Base-by-base conservation (phyloP, 1,140 invertebrate species). In the Hyles vespertilio region DNA sequence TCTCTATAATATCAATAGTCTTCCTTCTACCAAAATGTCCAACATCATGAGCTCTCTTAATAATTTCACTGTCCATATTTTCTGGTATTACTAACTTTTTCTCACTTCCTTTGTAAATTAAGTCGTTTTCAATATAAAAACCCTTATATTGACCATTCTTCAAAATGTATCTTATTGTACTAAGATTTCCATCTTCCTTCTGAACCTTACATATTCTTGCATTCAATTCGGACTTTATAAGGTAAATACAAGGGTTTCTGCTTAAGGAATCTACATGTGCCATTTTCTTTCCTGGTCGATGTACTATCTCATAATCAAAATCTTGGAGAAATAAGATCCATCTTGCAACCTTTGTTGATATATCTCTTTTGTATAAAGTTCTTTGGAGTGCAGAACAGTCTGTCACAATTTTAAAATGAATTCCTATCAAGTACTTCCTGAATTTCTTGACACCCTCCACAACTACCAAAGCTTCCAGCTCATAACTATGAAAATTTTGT, bases 391-490 rank as follows among this genome's bases (percentile, higher is more conserved):
- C 79, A 44, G 60, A 44, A 61, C 82, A 88, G 58, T 83, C 86
- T 0, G 77, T 86, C 3, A 82, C 64, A 7, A 91, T 87, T 56
- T 89, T 82, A 67, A 91, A 90, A 6, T 80, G 57, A 52, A 70
- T 87, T 10, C 84, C 85, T n/a, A 87, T 63, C 32, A 92, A 64
- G 70, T 91, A 92, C 8, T 79, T 61, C 58, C 82, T 51, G 63
- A 91, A 91, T 52, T 90, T 85, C 53, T 89, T 76, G 3, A 92
- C 64, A 0, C 86, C 87, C 70, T 79, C 77, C 5, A 91, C 72
- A 8, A 92, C 83, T 0, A 90, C 89, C 33, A 92, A 65, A 32
- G 80, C 81, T 75, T 92, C 89, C 51, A 89, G 62, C 64, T 92
- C 83, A 55, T 88, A 90, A 52, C 77, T 85, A 3, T 65, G 67